A percentile compares a stretch with the other conserved stretches of the same genome.
Evolutionary conservation across 2,888 invertebrate species (phyloP).

Genomic region (Ligdia adustata): DNA sequence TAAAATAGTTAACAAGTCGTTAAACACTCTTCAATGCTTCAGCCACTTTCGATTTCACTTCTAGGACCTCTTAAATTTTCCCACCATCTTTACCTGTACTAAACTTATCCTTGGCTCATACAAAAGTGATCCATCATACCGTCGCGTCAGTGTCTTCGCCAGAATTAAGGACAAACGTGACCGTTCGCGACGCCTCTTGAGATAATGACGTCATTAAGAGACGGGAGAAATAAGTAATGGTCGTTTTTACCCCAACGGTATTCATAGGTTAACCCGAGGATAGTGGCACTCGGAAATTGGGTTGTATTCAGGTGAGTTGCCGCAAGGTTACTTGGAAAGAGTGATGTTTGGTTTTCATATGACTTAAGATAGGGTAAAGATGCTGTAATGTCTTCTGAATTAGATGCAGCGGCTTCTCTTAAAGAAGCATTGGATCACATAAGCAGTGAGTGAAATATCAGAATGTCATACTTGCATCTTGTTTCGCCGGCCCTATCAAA

Average conservation of each 20-base stretch:
- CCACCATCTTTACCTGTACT: no score
- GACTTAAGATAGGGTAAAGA: no score
- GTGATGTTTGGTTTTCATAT: background rate
- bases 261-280: conserved; percentile 47
- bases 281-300: conserved; percentile 24
- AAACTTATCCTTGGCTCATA: conserved; percentile 39
- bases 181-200: conserved; percentile 52
- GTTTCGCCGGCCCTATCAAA: no score
- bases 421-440: no score
- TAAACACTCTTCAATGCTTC: no score
- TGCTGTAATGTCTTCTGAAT: no score
- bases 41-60: no score
- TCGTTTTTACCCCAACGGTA: conserved; percentile 57
- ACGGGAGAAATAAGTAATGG: conserved; percentile 66
- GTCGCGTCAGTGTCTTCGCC: conserved; percentile 56
- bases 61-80: no score
- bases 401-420: no score
- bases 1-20: no score
- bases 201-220: conserved; percentile 79
- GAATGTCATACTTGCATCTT: no score
- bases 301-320: conserved; percentile 16
- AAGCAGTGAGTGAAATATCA: no score
- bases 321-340: background rate
- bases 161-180: conserved; percentile 65
- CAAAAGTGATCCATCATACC: conserved; percentile 61